Conservation (phyloP, 2,888 invertebrate species). For the Agrilus biguttatus region DNA sequence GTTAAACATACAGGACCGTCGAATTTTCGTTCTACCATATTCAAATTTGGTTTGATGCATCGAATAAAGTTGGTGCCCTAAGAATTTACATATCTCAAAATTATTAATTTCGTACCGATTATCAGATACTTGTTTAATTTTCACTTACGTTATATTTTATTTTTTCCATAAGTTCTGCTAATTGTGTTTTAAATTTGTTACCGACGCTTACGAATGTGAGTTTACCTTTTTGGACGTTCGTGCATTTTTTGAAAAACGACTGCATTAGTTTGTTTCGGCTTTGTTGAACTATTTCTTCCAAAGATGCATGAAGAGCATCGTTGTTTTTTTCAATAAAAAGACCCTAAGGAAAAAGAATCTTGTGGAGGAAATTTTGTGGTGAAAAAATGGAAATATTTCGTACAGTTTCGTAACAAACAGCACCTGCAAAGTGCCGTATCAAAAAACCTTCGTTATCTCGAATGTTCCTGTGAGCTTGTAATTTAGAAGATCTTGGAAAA, state of each 20-base stretch:
- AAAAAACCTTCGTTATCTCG: conserved; percentile 97
- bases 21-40: conserved; percentile 78
- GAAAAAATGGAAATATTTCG: conserved; percentile 13
- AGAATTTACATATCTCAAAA: conserved; percentile 6
- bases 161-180: conserved; percentile 86
- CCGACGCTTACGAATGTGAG: conserved; percentile 89
- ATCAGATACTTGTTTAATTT: neutral
- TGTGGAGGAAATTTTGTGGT: neutral
- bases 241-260: conserved; percentile 48
- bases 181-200: conserved; percentile 86
- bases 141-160: conserved; percentile 60
- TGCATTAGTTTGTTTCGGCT: conserved; percentile 73
- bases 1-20: conserved; percentile 84
- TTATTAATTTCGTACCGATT: too few relatives aligned
- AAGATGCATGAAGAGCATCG: conserved; percentile 89
- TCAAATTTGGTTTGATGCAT: conserved; percentile 94
- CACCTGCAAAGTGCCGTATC: conserved; percentile 92
- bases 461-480: conserved; percentile 81
- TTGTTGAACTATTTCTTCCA: conserved; percentile 86
- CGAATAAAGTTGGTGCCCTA: conserved; percentile 95
- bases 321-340: conserved; percentile 98
- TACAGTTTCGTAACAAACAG: conserved; percentile 93
- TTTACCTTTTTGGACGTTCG: conserved; percentile 61
- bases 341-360: conserved; percentile 37
- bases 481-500: conserved; percentile 78